Conservation (phyloP, 2,113 vertebrate genomes). For the Progne subis region DNA sequence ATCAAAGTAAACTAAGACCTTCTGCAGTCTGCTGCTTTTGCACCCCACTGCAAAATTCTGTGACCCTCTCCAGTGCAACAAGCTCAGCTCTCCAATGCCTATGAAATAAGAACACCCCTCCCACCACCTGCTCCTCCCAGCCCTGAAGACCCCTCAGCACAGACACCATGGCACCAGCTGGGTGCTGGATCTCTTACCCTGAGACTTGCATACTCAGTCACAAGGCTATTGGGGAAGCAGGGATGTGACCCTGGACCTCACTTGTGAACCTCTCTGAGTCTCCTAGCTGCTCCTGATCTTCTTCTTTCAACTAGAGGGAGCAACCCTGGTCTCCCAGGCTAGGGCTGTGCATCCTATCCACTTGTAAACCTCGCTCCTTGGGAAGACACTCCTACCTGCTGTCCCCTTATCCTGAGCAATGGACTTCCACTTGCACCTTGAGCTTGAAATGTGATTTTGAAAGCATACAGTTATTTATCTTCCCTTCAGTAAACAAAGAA, state of each 20-base stretch:
- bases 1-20: background rate
- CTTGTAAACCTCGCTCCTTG: fast-evolving
- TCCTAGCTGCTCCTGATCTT: background rate
- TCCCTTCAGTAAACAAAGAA: background rate
- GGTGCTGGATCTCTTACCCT: background rate
- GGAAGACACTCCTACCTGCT: background rate
- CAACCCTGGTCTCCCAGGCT: background rate
- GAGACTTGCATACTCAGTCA: background rate
- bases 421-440: background rate
- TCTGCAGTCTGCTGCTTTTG: background rate
- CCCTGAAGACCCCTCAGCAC: background rate
- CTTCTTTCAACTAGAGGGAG: background rate
- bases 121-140: background rate
- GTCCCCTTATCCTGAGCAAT: background rate
- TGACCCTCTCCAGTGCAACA: background rate
- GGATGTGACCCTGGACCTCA: background rate
- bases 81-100: background rate
- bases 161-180: background rate
- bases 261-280: background rate
- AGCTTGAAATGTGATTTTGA: background rate
- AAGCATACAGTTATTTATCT: background rate
- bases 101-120: background rate
- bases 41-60: background rate
- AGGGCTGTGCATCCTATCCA: background rate
- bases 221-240: background rate